Base-by-base conservation (phyloP, 2,797 vertebrate species). In the Galaxias olidus region DNA sequence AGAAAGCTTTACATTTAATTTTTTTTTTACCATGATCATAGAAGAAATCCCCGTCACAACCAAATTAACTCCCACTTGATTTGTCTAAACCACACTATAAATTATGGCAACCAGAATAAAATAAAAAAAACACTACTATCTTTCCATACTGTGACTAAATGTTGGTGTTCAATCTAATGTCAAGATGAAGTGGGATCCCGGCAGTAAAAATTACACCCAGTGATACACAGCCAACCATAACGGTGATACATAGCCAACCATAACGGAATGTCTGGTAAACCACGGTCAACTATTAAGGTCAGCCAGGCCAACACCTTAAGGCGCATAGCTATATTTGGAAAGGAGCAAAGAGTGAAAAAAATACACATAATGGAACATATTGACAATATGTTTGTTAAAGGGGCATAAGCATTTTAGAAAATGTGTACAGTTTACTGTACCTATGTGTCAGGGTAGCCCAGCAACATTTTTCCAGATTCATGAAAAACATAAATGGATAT, bases 141-240 rank as follows among this genome's bases (percentile, higher is more conserved):
- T 78, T 73, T 66, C 76, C 76, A 70, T 50, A 70, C 75, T 73
- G 69, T 43, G 67, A 12, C 51, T 58, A 65, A 73, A 83, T 83
- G 77, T 90, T 85, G 84, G 63, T 63, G 49, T 49, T 68, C 63
- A 64, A 71, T 78, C 83, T 75, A 72, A 44, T 13, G 75, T 74
- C 75, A 63, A 59, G 30, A 55, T 70, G 68, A 72, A 18, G 80
- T 85, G 79, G 67, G 78, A 87, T 83, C 87, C 76, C 86, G 71
- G 74, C 51, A 51, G 6, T 69, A 83, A 83, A 83, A 78, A 75
- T 50, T 41, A 60, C n/a, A n/a, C n/a, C n/a, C n/a, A n/a, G n/a
- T n/a, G n/a, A n/a, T n/a, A n/a, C n/a, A n/a, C n/a, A n/a, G n/a
- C n/a, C n/a, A n/a, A n/a, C n/a, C n/a, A n/a, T n/a, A 75, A 20